A percentile compares a stretch with the other conserved stretches of the same genome.
Evolutionary conservation across 1,140 invertebrate species (phyloP).

Genomic region (Diorhabda carinulata): DNA sequence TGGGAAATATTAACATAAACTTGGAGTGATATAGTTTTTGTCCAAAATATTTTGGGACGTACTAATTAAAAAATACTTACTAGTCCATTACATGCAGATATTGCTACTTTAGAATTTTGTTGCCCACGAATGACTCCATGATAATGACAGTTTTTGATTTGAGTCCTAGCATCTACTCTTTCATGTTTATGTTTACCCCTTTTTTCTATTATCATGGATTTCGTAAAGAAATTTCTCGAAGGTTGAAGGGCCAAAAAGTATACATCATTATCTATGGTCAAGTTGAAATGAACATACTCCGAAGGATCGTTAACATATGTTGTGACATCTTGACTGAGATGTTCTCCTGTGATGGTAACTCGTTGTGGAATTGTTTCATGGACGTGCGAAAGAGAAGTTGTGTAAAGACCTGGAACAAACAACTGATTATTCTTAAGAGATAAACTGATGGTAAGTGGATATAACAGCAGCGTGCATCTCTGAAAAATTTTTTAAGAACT

Average conservation of each 20-base stretch:
- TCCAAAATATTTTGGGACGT: background rate
- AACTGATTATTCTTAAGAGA: background rate
- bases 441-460: no score
- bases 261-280: conserved; percentile 53
- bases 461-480: no score
- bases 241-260: conserved; percentile 57
- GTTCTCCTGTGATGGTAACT: conserved; percentile 53
- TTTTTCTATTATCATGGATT: conserved; percentile 67
- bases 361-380: conserved; percentile 56
- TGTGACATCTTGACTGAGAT: conserved; percentile 55
- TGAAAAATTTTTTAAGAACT: no score
- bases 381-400: conserved; percentile 40
- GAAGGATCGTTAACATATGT: conserved; percentile 49
- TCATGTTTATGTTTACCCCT: conserved; percentile 55
- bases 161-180: conserved; percentile 50
- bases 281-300: conserved; percentile 53
- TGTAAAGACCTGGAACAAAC: conserved; percentile 34
- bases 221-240: conserved; percentile 63
- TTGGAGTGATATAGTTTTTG: background rate
- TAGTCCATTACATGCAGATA: conserved; percentile 78
- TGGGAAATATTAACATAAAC: background rate
- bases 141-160: conserved; percentile 66
- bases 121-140: conserved; percentile 68
- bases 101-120: conserved; percentile 62
- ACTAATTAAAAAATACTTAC: conserved; percentile 54